These are phyloP conservation scores for Choloepus hoffmanni DNA, from an alignment of 2,113 vertebrate species.

Conservation along the genomic window DNA sequence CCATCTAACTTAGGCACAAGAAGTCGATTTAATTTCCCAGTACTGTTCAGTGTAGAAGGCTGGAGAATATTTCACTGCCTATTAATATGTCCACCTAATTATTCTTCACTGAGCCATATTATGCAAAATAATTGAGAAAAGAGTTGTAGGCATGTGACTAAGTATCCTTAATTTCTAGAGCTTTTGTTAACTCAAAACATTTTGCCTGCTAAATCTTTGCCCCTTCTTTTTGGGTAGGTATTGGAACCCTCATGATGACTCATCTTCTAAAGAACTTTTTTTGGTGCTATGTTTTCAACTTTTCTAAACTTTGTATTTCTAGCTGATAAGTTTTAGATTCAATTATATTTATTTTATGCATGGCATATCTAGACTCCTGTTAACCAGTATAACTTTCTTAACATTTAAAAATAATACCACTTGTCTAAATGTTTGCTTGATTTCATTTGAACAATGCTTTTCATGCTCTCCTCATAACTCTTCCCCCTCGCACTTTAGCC, in stretches of 20 bases:
- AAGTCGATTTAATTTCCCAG: background rate
- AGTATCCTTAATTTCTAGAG: background rate
- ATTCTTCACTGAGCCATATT: slow-evolving; percentile 37
- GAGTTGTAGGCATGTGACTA: background rate
- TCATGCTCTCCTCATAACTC: background rate
- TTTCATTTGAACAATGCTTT: background rate
- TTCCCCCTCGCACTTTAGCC: background rate
- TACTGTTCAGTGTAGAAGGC: background rate
- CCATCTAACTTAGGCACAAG: background rate
- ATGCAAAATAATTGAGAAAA: slow-evolving; percentile 38
- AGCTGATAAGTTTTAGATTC: background rate
- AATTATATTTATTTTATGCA: slow-evolving; percentile 45
- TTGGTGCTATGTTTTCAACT: slow-evolving; percentile 6
- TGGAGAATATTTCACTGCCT: background rate
- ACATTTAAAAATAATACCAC: slow-evolving; percentile 35
- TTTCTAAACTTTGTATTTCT: slow-evolving; percentile 39
- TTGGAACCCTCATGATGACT: background rate
- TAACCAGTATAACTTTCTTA: background rate
- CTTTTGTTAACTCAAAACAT: background rate
- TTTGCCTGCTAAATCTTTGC: background rate
- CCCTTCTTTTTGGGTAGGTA: background rate
- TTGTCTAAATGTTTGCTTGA: background rate
- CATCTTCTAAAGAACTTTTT: background rate
- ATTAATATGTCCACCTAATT: background rate
- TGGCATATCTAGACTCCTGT: background rate